Conservation (phyloP, 1,140 invertebrate genomes). For the Apocrypta bakeri region DNA sequence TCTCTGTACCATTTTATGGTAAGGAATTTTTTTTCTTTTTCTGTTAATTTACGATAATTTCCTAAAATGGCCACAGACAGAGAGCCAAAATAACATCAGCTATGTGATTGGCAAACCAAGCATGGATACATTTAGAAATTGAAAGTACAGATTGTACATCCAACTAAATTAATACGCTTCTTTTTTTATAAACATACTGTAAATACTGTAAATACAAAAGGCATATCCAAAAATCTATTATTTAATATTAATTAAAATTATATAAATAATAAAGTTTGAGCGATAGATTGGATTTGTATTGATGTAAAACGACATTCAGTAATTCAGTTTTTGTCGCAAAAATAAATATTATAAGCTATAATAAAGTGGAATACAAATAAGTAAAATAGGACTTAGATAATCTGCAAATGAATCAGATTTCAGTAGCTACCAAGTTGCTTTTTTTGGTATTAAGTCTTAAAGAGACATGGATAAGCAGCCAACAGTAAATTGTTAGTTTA, state of each 20-base stretch:
- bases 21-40: conserved; percentile 7
- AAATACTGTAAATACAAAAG: no score
- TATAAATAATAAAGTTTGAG: conserved; percentile 12
- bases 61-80: neutral
- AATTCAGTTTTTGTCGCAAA: neutral
- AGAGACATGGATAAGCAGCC: conserved; percentile 9
- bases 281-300: neutral
- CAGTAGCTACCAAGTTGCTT: conserved; percentile 2
- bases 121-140: conserved; percentile 3
- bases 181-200: neutral
- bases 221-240: neutral
- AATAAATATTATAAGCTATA: neutral
- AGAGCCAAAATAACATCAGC: conserved; percentile 1
- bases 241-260: neutral
- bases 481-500: conserved; percentile 17
- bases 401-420: conserved; percentile 5
- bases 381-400: conserved; percentile 19
- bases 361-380: neutral
- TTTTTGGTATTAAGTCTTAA: conserved; percentile 12
- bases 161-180: conserved; percentile 6
- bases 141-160: neutral
- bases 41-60: neutral
- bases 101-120: conserved; percentile 25
- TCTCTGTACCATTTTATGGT: conserved; percentile 17
- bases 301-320: neutral